A percentile compares a stretch with the other conserved stretches of the same genome.
These are phyloP conservation scores for Trissolcus basalis DNA, from an alignment of 1,140 invertebrate species.

Conservation along the genomic window DNA sequence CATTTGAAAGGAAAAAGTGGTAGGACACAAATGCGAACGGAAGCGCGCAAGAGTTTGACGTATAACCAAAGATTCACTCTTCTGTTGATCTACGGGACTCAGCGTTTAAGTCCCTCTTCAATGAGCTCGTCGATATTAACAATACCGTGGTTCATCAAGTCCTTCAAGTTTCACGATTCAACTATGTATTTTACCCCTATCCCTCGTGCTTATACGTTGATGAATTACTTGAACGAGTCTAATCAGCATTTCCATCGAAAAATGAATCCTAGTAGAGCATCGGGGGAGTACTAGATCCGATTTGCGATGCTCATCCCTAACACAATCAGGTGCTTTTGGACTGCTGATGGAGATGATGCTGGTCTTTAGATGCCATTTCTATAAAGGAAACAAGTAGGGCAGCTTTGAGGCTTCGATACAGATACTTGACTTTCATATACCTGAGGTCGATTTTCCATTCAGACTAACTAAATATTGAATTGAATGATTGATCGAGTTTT, in stretches of 20 bases:
- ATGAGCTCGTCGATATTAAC: conserved; percentile 4
- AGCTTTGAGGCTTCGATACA: background rate
- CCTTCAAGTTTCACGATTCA: background rate
- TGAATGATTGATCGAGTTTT: too few relatives aligned
- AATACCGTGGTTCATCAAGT: conserved; percentile 1
- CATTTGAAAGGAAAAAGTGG: background rate
- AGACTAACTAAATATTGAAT: too few relatives aligned
- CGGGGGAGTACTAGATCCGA: background rate
- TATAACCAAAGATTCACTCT: background rate
- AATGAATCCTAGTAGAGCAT: background rate
- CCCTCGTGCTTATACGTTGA: background rate
- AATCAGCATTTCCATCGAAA: conserved; percentile 12
- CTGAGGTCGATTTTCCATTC: too few relatives aligned
- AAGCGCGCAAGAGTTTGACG: too few relatives aligned
- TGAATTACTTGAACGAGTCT: conserved; percentile 2
- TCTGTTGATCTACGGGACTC: background rate
- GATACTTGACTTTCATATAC: background rate
- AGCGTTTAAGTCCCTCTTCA: background rate
- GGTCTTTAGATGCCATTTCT: background rate
- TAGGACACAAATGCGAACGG: too few relatives aligned
- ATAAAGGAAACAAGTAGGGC: background rate
- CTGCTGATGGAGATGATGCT: background rate
- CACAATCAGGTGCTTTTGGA: conserved; percentile 1
- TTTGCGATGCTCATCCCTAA: background rate
- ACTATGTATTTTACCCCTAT: background rate